Evolutionary conservation across 2,797 vertebrate genomes (phyloP).

Genomic region (Sparus aurata): DNA sequence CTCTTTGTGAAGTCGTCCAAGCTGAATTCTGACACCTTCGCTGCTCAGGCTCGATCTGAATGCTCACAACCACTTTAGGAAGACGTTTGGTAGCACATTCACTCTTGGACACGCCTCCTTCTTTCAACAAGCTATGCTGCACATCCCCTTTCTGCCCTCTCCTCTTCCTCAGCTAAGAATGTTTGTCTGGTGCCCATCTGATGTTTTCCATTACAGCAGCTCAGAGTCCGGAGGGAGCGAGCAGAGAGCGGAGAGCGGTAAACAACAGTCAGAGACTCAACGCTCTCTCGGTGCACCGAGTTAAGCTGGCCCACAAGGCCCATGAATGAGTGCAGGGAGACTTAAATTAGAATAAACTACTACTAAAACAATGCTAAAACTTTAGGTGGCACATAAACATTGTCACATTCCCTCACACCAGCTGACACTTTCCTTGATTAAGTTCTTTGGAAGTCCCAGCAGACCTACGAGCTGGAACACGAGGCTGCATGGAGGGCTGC

Average conservation of each 20-base stretch:
- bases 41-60: conserved; percentile 48
- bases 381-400: conserved; percentile 55
- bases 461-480: conserved; percentile 1
- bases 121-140: conserved; percentile 34
- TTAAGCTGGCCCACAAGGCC: conserved; percentile 74
- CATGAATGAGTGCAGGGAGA: conserved; percentile 56
- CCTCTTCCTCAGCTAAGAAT: conserved; percentile 37
- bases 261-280: conserved; percentile 79
- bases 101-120: conserved; percentile 28
- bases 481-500: neutral
- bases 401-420: conserved; percentile 16
- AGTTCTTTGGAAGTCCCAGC: conserved; percentile 34
- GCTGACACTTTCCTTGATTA: conserved; percentile 24
- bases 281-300: conserved; percentile 56
- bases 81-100: conserved; percentile 31
- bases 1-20: conserved; percentile 26
- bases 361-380: conserved; percentile 66
- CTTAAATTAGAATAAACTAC: conserved; percentile 71
- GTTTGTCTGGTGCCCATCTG: conserved; percentile 65
- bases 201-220: conserved; percentile 78
- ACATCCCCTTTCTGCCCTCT: conserved; percentile 27
- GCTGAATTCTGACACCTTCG: conserved; percentile 30
- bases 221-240: conserved; percentile 70
- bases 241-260: conserved; percentile 73
- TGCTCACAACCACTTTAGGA: conserved; percentile 46